Conservation (phyloP, 2,797 vertebrate genomes). For the Helarctos malayanus region DNA sequence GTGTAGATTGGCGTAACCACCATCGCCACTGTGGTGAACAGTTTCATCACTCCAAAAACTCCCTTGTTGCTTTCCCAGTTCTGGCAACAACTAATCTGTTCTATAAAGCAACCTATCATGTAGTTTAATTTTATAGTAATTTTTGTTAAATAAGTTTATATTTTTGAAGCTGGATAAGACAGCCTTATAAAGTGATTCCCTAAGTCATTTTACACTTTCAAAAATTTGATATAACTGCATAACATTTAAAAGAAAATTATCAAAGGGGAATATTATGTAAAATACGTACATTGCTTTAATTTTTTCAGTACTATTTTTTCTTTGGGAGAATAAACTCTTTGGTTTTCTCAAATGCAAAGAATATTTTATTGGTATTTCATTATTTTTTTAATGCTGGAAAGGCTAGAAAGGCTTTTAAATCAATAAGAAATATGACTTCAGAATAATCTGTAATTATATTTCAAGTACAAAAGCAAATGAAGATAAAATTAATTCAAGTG, state of each 20-base stretch:
- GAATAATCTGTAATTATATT: slow-evolving; percentile 46
- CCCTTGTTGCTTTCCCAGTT: background rate
- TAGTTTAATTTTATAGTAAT: background rate
- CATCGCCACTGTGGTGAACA: background rate
- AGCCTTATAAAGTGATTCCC: slow-evolving; percentile 32
- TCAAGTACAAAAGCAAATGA: slow-evolving; percentile 48
- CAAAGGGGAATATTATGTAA: background rate
- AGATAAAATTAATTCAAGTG: slow-evolving; percentile 6
- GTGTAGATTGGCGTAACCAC: background rate
- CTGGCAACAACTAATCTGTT: background rate
- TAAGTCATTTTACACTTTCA: background rate
- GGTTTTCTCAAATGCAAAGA: slow-evolving; percentile 39
- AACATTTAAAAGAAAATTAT: slow-evolving; percentile 61
- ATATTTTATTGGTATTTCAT: slow-evolving; percentile 10
- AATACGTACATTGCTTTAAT: slow-evolving; percentile 18
- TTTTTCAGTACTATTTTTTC: slow-evolving; percentile 39
- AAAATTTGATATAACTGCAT: background rate
- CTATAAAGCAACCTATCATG: background rate
- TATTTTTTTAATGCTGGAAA: background rate
- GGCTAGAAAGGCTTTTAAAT: slow-evolving; percentile 7
- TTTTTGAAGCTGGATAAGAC: slow-evolving; percentile 11
- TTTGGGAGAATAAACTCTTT: slow-evolving; percentile 35
- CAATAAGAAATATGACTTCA: slow-evolving; percentile 37
- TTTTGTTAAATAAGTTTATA: background rate
- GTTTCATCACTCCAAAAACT: background rate